These are phyloP conservation scores for Syngnathus typhle DNA, from an alignment of 2,113 vertebrate genomes.

Conservation along the genomic window DNA sequence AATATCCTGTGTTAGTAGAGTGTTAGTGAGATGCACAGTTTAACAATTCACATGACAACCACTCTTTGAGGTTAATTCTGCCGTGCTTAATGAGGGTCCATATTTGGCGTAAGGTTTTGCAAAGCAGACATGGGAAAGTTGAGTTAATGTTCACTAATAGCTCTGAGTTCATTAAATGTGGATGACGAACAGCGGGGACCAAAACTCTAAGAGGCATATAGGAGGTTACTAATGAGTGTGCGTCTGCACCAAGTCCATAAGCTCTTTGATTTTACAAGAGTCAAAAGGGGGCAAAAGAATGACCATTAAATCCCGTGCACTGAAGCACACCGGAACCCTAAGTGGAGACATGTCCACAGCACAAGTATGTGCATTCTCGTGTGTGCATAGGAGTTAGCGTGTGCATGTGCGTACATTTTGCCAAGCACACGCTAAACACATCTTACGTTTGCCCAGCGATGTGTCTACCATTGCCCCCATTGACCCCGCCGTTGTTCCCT, in stretches of 20 bases:
- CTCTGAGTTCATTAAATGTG: not conserved
- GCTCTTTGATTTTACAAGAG: not conserved
- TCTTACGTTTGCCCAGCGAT: constrained; percentile 24
- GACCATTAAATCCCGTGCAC: not conserved
- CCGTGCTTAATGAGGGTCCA: not conserved
- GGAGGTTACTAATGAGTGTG: not conserved
- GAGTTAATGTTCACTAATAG: not conserved
- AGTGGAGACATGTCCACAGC: not conserved
- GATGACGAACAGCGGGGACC: not conserved
- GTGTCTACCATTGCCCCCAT: constrained; percentile 20
- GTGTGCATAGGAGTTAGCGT: not conserved
- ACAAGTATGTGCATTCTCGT: not conserved
- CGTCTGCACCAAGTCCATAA: constrained; percentile 4
- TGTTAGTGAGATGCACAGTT: not conserved
- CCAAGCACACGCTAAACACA: constrained; percentile 8
- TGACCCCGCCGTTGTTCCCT: not conserved
- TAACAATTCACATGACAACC: not conserved
- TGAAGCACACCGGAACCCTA: too few species aligned
- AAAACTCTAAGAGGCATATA: constrained; percentile 4
- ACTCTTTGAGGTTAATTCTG: not conserved
- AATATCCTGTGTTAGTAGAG: not conserved
- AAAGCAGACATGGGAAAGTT: not conserved
- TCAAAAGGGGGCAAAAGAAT: not conserved
- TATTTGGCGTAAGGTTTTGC: not conserved
- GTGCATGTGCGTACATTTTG: not conserved